Percentiles rank a stretch among this genome's conserved stretches.
phyloP scores from a whole-genome alignment of 2,888 invertebrate species.

The Rhimphoctona megacephalus region DNA sequence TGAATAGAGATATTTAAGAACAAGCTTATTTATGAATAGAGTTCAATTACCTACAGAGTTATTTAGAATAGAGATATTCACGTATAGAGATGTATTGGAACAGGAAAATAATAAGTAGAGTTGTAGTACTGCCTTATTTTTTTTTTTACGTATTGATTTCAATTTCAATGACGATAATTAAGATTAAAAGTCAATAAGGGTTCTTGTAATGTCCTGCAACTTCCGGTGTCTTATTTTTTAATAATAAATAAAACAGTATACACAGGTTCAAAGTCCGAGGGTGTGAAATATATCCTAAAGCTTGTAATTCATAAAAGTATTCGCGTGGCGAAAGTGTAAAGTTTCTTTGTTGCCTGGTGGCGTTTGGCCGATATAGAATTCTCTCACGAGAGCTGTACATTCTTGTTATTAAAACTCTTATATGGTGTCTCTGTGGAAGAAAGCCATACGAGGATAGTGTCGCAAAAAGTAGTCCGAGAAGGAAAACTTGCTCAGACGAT shows the following conservation, averaged over 20 bases:
- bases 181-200: too few relatives aligned
- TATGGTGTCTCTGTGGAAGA: conserved; percentile 36
- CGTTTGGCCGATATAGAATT: conserved; percentile 41
- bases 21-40: too few relatives aligned
- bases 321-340: conserved; percentile 36
- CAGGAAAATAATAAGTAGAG: too few relatives aligned
- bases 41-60: too few relatives aligned
- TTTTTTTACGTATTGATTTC: too few relatives aligned
- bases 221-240: background rate
- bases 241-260: background rate
- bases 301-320: conserved; percentile 31
- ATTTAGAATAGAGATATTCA: too few relatives aligned
- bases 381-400: conserved; percentile 49
- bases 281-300: conserved; percentile 49
- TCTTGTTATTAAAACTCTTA: conserved; percentile 45
- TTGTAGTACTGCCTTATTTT: too few relatives aligned
- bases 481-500: conserved; percentile 6
- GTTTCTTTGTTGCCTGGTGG: conserved; percentile 21
- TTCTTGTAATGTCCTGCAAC: background rate
- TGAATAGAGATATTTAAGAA: too few relatives aligned
- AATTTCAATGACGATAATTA: too few relatives aligned
- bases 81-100: too few relatives aligned
- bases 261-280: conserved; percentile 25
- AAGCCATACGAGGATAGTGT: conserved; percentile 38
- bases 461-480: conserved; percentile 42